Evolutionary conservation across 64 coral and sea anemone species (phyloP).

Genomic region (Anthopleura sola): DNA sequence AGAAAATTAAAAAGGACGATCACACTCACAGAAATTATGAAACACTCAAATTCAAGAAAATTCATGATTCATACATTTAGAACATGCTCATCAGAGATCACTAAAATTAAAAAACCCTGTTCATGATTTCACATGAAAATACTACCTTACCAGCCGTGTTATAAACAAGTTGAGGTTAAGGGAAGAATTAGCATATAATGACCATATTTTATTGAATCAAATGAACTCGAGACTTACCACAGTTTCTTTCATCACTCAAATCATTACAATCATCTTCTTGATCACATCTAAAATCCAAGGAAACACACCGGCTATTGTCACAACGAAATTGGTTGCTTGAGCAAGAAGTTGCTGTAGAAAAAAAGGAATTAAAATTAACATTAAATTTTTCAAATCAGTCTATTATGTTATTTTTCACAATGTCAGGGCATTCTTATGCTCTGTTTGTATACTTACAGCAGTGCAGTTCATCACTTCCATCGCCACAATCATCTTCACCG

Average conservation of each 20-base stretch:
- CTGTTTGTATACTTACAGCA: constrained; percentile 96
- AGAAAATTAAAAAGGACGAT: too few species aligned
- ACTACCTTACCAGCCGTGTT: too few species aligned
- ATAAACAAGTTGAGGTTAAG: too few species aligned
- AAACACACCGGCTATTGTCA: constrained; percentile 63
- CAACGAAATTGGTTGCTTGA: constrained; percentile 63
- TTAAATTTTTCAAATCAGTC: background rate
- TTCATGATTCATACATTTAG: too few species aligned
- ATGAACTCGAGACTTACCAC: constrained; percentile 51
- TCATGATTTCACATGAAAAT: too few species aligned
- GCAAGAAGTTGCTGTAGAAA: constrained; percentile 50
- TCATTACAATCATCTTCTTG: constrained; percentile 81
- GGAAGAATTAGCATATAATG: too few species aligned
- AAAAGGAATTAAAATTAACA: background rate
- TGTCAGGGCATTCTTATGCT: too few species aligned
- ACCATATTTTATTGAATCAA: background rate
- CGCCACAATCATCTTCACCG: constrained; percentile 76
- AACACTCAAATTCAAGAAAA: too few species aligned
- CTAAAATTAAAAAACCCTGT: too few species aligned
- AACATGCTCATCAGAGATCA: too few species aligned
- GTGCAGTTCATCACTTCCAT: constrained; percentile 69
- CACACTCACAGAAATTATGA: too few species aligned
- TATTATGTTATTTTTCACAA: too few species aligned
- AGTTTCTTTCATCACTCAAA: constrained; percentile 73
- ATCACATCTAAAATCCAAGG: constrained; percentile 65